Percentiles rank a stretch among this genome's conserved stretches.
These are phyloP conservation scores for Bradynema listronoti DNA, from an alignment of 1,140 invertebrate species.

Conservation along the genomic window DNA sequence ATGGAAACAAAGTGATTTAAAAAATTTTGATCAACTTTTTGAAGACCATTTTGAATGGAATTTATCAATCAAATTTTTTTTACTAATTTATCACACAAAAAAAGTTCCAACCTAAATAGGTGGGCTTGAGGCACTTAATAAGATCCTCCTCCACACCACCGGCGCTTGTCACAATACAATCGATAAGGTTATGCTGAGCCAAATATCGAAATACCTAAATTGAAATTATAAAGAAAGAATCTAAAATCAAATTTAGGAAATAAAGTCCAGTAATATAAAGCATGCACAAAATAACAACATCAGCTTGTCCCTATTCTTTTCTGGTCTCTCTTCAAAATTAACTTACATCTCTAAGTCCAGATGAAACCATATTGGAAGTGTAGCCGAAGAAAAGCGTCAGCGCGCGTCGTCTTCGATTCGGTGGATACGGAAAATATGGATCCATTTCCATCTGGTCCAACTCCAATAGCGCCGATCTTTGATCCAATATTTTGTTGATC, in stretches of 20 bases:
- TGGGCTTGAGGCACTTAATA: slow-evolving; percentile 93
- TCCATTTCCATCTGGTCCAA: slow-evolving; percentile 31
- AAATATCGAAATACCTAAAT: slow-evolving; percentile 65
- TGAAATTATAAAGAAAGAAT: too few species aligned
- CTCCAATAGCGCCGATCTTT: slow-evolving; percentile 30
- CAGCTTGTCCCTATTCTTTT: neutral
- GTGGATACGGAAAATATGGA: slow-evolving; percentile 42
- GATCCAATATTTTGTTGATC: slow-evolving; percentile 52
- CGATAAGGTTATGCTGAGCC: slow-evolving; percentile 82
- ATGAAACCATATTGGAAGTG: slow-evolving; percentile 94
- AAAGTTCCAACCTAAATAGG: slow-evolving; percentile 75
- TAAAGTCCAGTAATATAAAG: too few species aligned
- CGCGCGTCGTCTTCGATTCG: slow-evolving; percentile 68
- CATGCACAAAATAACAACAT: neutral
- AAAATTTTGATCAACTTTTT: neutral
- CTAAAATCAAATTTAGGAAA: too few species aligned
- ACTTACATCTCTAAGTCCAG: slow-evolving; percentile 83
- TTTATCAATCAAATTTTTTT: neutral
- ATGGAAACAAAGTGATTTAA: slow-evolving; percentile 6
- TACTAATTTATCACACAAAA: slow-evolving; percentile 14
- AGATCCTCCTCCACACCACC: slow-evolving; percentile 98
- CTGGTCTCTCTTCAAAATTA: too few species aligned
- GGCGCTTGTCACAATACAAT: slow-evolving; percentile 92
- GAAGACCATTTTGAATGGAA: too few species aligned
- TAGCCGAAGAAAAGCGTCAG: slow-evolving; percentile 96